Evolutionary conservation across 1,140 invertebrate species (phyloP).

Genomic region (Habropoda laboriosa): DNA sequence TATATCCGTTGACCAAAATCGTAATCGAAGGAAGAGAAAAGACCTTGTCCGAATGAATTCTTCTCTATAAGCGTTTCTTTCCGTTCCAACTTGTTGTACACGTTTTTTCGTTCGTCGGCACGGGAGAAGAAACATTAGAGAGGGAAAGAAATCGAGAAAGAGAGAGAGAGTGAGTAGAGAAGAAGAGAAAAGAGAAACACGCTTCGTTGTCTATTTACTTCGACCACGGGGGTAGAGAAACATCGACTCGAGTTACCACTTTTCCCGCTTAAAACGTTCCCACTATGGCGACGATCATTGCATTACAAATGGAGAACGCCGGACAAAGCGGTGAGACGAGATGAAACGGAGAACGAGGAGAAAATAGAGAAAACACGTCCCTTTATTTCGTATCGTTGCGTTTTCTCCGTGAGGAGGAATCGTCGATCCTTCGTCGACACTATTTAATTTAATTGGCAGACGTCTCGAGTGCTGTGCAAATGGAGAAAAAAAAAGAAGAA

Average conservation of each 20-base stretch:
- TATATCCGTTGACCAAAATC: conserved; percentile 25
- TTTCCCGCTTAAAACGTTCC: conserved; percentile 5
- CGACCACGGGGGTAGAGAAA: background rate
- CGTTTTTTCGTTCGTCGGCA: conserved; percentile 18
- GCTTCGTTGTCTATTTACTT: background rate
- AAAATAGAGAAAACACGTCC: background rate
- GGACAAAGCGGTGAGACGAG: background rate
- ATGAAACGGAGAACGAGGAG: too few species aligned
- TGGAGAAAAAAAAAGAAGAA: conserved; percentile 22
- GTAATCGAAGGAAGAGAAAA: conserved; percentile 27
- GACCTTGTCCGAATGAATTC: conserved; percentile 45
- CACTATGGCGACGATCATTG: conserved; percentile 8
- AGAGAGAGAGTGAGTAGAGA: background rate
- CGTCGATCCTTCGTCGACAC: conserved; percentile 39
- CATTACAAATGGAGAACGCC: conserved; percentile 12
- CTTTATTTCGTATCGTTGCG: conserved; percentile 19
- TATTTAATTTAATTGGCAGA: conserved; percentile 74
- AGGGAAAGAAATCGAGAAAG: background rate
- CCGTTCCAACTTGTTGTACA: conserved; percentile 36
- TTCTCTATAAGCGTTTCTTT: conserved; percentile 50
- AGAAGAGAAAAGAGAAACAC: background rate
- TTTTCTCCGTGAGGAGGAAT: background rate
- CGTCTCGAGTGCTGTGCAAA: conserved; percentile 71
- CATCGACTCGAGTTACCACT: background rate
- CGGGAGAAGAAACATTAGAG: background rate